phyloP scores from a whole-genome alignment of 2,797 vertebrate genomes.

The Galaxias olidus region DNA sequence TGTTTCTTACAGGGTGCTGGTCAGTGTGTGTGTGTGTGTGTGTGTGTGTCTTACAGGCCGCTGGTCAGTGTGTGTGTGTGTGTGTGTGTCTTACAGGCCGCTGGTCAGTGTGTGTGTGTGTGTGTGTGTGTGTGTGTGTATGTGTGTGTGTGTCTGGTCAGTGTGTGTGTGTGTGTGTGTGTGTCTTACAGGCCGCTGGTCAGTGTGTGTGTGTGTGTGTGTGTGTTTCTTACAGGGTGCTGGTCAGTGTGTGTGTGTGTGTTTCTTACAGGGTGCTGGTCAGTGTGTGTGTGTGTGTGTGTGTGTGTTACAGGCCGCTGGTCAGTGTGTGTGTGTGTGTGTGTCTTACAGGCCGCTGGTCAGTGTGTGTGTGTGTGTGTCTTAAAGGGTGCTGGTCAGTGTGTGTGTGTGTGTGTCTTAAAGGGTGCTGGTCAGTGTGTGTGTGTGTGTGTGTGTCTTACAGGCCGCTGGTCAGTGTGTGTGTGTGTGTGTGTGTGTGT shows the following conservation, averaged over 20 bases:
- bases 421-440: not conserved
- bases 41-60: too few relatives aligned
- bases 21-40: too few relatives aligned
- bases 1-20: too few relatives aligned
- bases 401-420: not conserved
- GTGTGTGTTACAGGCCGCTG: not conserved
- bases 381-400: not conserved
- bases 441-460: not conserved
- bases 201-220: not conserved
- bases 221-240: not conserved
- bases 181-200: not conserved
- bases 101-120: too few relatives aligned
- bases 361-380: not conserved
- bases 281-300: slow-evolving; percentile 3
- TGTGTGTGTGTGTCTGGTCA: not conserved
- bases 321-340: too few relatives aligned
- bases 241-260: too few relatives aligned
- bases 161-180: not conserved
- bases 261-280: not conserved
- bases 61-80: too few relatives aligned
- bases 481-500: not conserved
- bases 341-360: not conserved
- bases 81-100: too few relatives aligned
- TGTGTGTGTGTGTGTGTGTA: slow-evolving; percentile 6
- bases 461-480: not conserved